A percentile compares a stretch with the other conserved stretches of the same genome.
Evolutionary conservation across 2,888 invertebrate genomes (phyloP).

Genomic region (Pemphredon lugubris): DNA sequence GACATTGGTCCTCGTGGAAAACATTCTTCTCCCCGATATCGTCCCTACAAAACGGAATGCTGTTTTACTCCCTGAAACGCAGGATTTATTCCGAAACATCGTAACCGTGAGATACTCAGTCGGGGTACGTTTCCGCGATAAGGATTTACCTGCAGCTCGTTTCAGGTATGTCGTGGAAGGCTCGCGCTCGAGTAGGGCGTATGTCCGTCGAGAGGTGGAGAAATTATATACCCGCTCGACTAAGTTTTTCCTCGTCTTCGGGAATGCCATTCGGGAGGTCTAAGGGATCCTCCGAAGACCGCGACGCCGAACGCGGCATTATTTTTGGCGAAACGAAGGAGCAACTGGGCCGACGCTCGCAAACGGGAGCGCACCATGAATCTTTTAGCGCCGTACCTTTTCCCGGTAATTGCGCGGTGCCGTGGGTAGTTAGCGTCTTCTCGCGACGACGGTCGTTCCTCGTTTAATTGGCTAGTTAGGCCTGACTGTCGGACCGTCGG

Average conservation of each 20-base stretch:
- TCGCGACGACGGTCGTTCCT: conserved; percentile 58
- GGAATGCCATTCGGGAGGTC: conserved; percentile 1
- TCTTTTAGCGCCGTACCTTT: conserved; percentile 71
- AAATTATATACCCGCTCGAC: conserved; percentile 48
- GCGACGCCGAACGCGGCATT: conserved; percentile 37
- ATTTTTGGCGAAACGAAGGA: conserved; percentile 47
- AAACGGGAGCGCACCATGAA: conserved; percentile 64
- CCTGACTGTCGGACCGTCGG: conserved; percentile 40
- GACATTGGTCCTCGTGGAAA: conserved; percentile 24
- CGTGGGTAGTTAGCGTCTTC: conserved; percentile 67
- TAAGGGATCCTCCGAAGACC: not conserved
- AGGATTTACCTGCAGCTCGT: conserved; percentile 38
- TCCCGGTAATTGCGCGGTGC: conserved; percentile 72
- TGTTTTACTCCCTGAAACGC: conserved; percentile 44
- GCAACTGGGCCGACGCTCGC: not conserved
- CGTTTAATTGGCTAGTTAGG: conserved; percentile 69
- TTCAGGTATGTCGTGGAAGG: conserved; percentile 29
- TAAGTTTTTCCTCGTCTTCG: conserved; percentile 24
- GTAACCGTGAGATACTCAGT: conserved; percentile 25
- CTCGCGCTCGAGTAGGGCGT: conserved; percentile 29
- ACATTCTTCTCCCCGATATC: conserved; percentile 29
- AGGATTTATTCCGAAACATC: conserved; percentile 35
- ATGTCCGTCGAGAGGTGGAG: conserved; percentile 34
- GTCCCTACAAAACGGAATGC: conserved; percentile 38
- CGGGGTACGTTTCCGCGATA: conserved; percentile 50